Evolutionary conservation across 2,113 vertebrate genomes (phyloP).

Genomic region (Microtus oregoni): DNA sequence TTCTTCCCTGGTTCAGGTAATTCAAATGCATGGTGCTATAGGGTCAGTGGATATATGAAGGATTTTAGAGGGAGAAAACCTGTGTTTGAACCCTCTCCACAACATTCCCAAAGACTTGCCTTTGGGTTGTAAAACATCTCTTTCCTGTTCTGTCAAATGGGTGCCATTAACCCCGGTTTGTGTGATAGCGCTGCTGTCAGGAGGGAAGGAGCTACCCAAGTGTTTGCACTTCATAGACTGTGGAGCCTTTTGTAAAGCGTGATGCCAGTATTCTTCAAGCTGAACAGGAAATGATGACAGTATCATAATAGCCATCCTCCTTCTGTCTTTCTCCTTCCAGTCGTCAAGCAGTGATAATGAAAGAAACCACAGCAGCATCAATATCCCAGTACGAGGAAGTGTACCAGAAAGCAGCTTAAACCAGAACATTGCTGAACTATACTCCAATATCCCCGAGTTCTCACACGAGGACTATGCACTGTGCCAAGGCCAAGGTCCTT

Average conservation of each 20-base stretch:
- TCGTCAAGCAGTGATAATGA: slow-evolving; percentile 85
- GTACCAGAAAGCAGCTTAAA: slow-evolving; percentile 76
- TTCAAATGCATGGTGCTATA: neutral
- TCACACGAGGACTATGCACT: slow-evolving; percentile 83
- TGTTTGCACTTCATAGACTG: too few species aligned
- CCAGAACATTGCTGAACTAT: slow-evolving; percentile 75
- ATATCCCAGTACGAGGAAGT: slow-evolving; percentile 80
- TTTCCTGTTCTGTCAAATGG: too few species aligned
- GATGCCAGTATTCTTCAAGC: too few species aligned
- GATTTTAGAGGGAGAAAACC: neutral
- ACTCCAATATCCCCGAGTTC: slow-evolving; percentile 75
- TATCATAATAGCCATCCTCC: too few species aligned
- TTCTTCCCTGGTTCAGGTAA: neutral
- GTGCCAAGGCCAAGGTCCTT: slow-evolving; percentile 85
- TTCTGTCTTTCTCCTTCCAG: slow-evolving; percentile 56
- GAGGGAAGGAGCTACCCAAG: too few species aligned
- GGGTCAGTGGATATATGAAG: neutral
- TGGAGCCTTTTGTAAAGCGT: too few species aligned
- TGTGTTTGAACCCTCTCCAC: neutral
- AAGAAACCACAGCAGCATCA: slow-evolving; percentile 83
- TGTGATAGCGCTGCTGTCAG: too few species aligned
- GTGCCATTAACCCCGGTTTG: too few species aligned
- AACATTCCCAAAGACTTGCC: neutral
- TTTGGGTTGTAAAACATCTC: too few species aligned
- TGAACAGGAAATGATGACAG: too few species aligned